phyloP scores from a whole-genome alignment of 2,888 invertebrate genomes.

The Galerucella calmariensis region DNA sequence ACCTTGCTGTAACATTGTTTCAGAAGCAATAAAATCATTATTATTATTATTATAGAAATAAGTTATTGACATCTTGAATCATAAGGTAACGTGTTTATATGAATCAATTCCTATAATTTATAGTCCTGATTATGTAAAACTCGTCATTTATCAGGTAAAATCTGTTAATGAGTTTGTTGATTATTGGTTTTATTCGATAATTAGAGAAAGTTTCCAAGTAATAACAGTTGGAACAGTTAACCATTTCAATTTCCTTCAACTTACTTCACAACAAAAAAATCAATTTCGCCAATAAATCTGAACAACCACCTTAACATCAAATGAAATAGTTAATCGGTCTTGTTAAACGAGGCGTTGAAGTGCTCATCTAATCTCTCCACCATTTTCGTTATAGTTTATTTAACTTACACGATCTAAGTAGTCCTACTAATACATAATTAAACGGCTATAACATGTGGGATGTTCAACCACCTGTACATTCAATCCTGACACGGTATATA shows the following conservation, averaged over 20 bases:
- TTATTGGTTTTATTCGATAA: no score
- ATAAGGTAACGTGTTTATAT: no score
- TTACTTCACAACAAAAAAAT: background rate
- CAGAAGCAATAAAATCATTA: no score
- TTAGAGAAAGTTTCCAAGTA: no score
- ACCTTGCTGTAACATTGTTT: no score
- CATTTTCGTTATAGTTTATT: constrained; percentile 2
- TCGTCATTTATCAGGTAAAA: no score
- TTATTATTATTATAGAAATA: no score
- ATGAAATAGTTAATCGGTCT: background rate
- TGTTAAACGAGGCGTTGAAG: background rate
- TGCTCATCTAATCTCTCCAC: background rate
- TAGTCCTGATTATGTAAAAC: no score
- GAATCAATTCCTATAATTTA: no score
- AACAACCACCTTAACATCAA: background rate
- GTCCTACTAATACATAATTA: constrained; percentile 11
- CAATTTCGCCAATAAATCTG: background rate
- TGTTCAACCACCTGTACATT: constrained; percentile 20
- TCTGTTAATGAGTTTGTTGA: no score
- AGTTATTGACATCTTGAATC: no score
- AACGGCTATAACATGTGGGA: constrained; percentile 11
- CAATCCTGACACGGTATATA: background rate
- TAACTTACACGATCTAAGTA: constrained; percentile 6
- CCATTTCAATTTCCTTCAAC: background rate
- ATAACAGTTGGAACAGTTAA: no score